Conservation (phyloP, 2,888 invertebrate species). For the Oligia fasciuncula region DNA sequence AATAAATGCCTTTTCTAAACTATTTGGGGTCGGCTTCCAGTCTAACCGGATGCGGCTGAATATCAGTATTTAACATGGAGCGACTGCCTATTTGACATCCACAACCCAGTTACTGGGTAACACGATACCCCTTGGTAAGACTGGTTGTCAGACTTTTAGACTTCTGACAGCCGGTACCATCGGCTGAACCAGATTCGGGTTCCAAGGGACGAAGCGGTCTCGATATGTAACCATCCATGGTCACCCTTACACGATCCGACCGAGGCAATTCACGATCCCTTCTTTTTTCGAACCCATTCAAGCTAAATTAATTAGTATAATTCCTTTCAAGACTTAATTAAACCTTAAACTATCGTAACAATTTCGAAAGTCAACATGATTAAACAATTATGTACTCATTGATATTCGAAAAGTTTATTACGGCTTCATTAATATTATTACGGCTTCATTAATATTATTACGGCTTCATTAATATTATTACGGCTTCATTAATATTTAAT, state of each 20-base stretch:
- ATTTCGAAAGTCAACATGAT: constrained; percentile 16
- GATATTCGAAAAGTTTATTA: constrained; percentile 22
- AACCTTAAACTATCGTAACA: constrained; percentile 9
- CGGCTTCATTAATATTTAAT: constrained; percentile 36
- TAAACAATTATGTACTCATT: constrained; percentile 12
- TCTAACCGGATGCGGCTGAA: background rate
- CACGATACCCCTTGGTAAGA: background rate
- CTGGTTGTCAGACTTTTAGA: background rate
- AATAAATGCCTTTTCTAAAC: background rate
- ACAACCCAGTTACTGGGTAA: background rate
- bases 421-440: constrained; percentile 36
- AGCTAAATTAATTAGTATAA: background rate
- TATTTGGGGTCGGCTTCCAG: background rate
- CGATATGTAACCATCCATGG: background rate
- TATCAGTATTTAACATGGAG: background rate
- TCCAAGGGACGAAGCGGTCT: background rate
- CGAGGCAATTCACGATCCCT: background rate
- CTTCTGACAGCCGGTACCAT: background rate
- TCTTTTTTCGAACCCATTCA: background rate
- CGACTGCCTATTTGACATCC: background rate
- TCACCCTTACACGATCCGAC: background rate
- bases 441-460: too few species aligned
- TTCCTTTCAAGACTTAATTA: background rate
- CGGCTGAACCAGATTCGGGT: background rate
- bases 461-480: constrained; percentile 15